phyloP scores from a whole-genome alignment of 2,888 invertebrate species.

The Mongoloraphidia duomilia region DNA sequence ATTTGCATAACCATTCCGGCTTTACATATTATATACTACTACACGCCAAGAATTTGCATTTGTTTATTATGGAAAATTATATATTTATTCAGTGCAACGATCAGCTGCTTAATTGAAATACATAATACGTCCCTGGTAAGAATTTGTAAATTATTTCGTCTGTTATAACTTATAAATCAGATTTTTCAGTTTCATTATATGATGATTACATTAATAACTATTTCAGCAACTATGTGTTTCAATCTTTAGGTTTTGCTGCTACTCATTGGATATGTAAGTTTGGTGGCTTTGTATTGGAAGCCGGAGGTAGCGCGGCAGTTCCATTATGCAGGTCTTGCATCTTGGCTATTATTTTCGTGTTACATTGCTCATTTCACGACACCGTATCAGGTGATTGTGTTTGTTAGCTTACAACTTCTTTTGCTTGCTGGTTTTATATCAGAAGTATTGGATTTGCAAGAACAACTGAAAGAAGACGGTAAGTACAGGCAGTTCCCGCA shows the following conservation, averaged over 20 bases:
- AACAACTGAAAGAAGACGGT: constrained; percentile 36
- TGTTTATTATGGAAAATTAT: constrained; percentile 39
- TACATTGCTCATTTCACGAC: constrained; percentile 63
- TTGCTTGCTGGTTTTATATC: constrained; percentile 49
- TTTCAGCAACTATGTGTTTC: no score
- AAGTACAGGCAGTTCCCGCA: constrained; percentile 3
- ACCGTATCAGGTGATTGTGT: constrained; percentile 59
- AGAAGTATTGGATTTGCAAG: constrained; percentile 43
- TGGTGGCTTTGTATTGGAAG: constrained; percentile 62
- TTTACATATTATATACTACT: constrained; percentile 50
- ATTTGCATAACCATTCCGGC: constrained; percentile 30
- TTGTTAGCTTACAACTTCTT: constrained; percentile 50
- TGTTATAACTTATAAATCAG: constrained; percentile 20
- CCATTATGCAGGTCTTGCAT: constrained; percentile 49
- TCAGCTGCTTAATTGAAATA: constrained; percentile 26
- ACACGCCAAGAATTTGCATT: constrained; percentile 50
- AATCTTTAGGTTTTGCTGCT: constrained; percentile 47
- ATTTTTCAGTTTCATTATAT: constrained; percentile 3
- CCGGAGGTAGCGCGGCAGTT: constrained; percentile 50
- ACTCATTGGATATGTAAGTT: constrained; percentile 51
- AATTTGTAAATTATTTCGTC: constrained; percentile 5
- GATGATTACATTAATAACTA: constrained; percentile 1
- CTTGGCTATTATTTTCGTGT: constrained; percentile 65
- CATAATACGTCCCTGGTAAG: constrained; percentile 26
- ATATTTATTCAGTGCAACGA: constrained; percentile 15